A percentile compares a stretch with the other conserved stretches of the same genome.
Conservation (phyloP, 2,113 vertebrate species). For the Anolis sagrei region DNA sequence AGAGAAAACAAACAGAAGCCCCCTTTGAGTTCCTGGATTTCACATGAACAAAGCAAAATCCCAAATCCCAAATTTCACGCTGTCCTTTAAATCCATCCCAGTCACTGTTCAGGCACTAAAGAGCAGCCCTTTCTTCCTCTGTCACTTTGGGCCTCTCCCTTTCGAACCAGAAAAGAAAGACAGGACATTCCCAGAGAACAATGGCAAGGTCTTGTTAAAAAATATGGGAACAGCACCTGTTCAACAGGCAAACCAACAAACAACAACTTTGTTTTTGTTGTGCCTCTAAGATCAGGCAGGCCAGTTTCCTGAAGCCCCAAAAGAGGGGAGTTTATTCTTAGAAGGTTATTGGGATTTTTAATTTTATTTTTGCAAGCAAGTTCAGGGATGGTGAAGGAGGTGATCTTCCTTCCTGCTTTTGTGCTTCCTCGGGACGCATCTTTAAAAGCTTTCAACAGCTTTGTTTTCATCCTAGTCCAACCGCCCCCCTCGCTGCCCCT, state of each 20-base stretch:
- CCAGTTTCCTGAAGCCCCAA: slow-evolving; percentile 81
- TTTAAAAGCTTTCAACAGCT: slow-evolving; percentile 81
- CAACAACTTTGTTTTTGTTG: slow-evolving; percentile 79
- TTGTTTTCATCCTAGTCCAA: slow-evolving; percentile 77
- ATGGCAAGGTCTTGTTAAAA: slow-evolving; percentile 79
- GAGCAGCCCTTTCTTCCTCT: slow-evolving; percentile 38
- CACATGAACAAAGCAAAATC: too few species aligned
- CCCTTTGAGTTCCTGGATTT: neutral
- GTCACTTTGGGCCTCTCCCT: slow-evolving; percentile 62
- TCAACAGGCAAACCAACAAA: slow-evolving; percentile 78
- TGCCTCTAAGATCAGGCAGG: slow-evolving; percentile 70
- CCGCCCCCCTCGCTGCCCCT: neutral
- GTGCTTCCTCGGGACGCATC: slow-evolving; percentile 67
- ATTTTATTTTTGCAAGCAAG: slow-evolving; percentile 61
- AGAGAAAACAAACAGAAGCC: neutral
- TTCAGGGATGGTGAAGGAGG: slow-evolving; percentile 55
- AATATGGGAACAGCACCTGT: slow-evolving; percentile 84
- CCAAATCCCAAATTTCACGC: too few species aligned
- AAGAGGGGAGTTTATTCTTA: slow-evolving; percentile 80
- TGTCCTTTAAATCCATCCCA: neutral
- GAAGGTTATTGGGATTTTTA: slow-evolving; percentile 70
- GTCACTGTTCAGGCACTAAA: slow-evolving; percentile 27
- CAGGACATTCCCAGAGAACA: slow-evolving; percentile 77
- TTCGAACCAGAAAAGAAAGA: slow-evolving; percentile 72
- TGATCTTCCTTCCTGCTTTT: slow-evolving; percentile 89